Percentiles rank a stretch among this genome's conserved stretches.
These are phyloP conservation scores for Macropis europaea DNA, from an alignment of 2,888 invertebrate genomes.

Conservation along the genomic window DNA sequence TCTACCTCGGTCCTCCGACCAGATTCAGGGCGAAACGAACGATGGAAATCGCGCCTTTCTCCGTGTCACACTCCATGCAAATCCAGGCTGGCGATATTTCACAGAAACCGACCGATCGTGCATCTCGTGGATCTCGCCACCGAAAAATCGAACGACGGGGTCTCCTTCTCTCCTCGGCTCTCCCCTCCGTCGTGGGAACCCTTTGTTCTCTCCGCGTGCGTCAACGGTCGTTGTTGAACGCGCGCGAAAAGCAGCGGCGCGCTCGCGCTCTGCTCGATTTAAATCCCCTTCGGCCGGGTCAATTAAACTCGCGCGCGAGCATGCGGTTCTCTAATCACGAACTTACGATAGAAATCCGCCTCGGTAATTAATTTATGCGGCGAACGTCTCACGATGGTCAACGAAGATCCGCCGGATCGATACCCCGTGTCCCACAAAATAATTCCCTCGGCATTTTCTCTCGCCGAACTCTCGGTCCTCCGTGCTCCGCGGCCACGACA, in stretches of 20 bases:
- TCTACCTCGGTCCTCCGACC: neutral
- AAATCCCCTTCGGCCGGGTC: neutral
- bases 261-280: neutral
- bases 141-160: constrained; percentile 33
- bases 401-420: constrained; percentile 64
- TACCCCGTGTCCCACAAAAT: constrained; percentile 50
- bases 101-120: constrained; percentile 47
- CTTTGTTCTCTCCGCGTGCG: constrained; percentile 5
- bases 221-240: constrained; percentile 1
- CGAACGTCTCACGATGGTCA: constrained; percentile 54
- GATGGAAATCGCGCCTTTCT: constrained; percentile 47
- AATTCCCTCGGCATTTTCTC: constrained; percentile 13
- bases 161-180: constrained; percentile 15
- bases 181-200: constrained; percentile 38
- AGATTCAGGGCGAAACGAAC: constrained; percentile 4
- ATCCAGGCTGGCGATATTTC: constrained; percentile 47
- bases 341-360: constrained; percentile 35
- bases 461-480: constrained; percentile 10
- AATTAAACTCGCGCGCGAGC: constrained; percentile 32
- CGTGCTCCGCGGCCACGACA: neutral
- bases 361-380: constrained; percentile 65
- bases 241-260: neutral
- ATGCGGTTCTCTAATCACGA: constrained; percentile 53
- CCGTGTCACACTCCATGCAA: constrained; percentile 38
- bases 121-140: constrained; percentile 41